A percentile compares a stretch with the other conserved stretches of the same genome.
Conservation (phyloP, 2,113 vertebrate genomes). For the Uria lomvia region DNA sequence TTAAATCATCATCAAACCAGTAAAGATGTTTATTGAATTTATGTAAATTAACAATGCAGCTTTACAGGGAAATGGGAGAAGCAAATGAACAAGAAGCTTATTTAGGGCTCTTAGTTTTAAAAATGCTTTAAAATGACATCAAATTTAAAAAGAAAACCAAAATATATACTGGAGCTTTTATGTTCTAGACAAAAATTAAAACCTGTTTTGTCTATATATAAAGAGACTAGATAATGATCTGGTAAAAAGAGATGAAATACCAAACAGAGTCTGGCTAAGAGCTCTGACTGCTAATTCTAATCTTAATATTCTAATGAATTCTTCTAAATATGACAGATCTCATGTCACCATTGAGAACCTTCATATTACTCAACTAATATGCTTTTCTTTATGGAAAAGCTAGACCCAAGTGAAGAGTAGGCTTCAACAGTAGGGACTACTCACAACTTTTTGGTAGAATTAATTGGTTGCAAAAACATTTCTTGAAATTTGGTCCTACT, state of each 20-base stretch:
- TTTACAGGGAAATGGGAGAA: background rate
- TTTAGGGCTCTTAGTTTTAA: background rate
- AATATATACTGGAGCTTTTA: background rate
- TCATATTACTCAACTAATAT: background rate
- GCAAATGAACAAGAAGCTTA: background rate
- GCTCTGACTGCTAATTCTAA: background rate
- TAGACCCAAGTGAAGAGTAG: background rate
- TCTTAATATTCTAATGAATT: background rate
- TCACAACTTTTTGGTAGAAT: background rate
- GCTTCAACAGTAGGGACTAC: background rate
- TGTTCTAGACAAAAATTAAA: background rate
- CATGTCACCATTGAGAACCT: background rate
- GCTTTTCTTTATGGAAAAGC: background rate
- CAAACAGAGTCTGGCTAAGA: background rate
- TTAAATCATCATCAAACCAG: background rate
- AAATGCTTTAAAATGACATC: background rate
- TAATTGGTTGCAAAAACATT: background rate
- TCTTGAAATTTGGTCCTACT: background rate
- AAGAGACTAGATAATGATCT: background rate
- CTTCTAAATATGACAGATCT: background rate
- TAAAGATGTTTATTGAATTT: background rate
- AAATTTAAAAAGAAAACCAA: background rate
- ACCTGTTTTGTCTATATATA: background rate
- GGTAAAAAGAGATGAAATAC: background rate
- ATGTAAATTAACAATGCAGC: background rate